Base-by-base conservation (phyloP, 2,113 vertebrate genomes). In the Echinops telfairi region DNA sequence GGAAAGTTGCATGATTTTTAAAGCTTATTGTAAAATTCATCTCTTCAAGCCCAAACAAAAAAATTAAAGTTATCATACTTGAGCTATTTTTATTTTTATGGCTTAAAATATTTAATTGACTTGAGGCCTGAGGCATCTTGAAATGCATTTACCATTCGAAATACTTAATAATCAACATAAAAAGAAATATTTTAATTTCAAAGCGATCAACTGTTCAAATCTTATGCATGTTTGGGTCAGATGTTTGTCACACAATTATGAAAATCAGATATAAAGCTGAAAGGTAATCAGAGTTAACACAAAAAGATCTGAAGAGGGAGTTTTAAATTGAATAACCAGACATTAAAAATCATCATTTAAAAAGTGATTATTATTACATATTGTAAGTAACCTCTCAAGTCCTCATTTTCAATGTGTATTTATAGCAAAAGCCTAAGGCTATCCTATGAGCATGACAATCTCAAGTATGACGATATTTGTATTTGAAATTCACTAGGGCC, bases 81-180 rank as follows among this genome's bases (percentile, higher is more conserved):
- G 14, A 86, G 5, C 27, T 90, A 53, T 83, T 93, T 94, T 92
- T 92, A 89, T n/a, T 89, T 92, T 83, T 80, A 70, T 83, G 12
- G 6, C 68, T 91, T 84, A 92, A 92, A 83, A 38, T 93, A 91
- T 20, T 92, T 93, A 88, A 95, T 62, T 95, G 47, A 7, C 16
- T 77, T 47, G 7, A 64, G 31, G 38, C 47, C 78, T 47, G 0
- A 83, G 25, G 86, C 58, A 88, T 89, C 83, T 82, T 84, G 36
- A 7, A 73, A 71, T 43, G 38, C 17, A 20, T 89, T 90, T 95
- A 77, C 29, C 43, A 84, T 92, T 70, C 1, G 47, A 53, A 70
- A 29, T 94, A 94, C 58, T 76, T 87, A 87, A 92, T 85, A 84
- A 68, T 60, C 23, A 75, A 38, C 22, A 36, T 66, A 73, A 60